A percentile compares a stretch with the other conserved stretches of the same genome.
Conservation (phyloP, 2,113 vertebrate genomes). For the Micronisus gabar region DNA sequence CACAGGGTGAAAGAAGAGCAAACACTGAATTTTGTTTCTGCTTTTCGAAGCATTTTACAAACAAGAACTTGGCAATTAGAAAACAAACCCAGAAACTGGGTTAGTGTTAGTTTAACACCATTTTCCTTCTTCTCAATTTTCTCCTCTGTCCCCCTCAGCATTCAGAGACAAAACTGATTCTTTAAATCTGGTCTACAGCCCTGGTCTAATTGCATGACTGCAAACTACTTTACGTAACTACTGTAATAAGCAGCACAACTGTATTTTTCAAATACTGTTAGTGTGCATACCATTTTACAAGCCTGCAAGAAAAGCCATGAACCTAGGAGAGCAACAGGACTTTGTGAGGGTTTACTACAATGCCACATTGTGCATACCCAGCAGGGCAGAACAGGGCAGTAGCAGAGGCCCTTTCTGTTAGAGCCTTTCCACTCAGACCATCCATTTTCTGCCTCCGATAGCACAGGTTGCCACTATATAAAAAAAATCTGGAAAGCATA, state of each 20-base stretch:
- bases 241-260: not conserved
- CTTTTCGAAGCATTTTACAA: slow-evolving; percentile 5
- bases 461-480: not conserved
- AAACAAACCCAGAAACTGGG: not conserved
- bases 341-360: not conserved
- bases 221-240: not conserved
- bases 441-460: not conserved
- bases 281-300: not conserved
- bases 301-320: not conserved
- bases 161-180: not conserved
- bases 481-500: not conserved
- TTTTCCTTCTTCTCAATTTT: not conserved
- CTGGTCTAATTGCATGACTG: not conserved
- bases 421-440: not conserved
- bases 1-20: not conserved
- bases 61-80: not conserved
- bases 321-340: not conserved
- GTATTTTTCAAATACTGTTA: not conserved
- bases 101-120: not conserved
- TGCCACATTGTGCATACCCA: not conserved
- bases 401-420: not conserved
- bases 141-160: not conserved
- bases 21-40: not conserved
- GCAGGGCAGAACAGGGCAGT: not conserved
- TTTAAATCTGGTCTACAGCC: not conserved